Evolutionary conservation across 2,113 vertebrate genomes (phyloP), one percentile per base, ranked within the genome.

Genomic region (Ptyas mucosa): DNA sequence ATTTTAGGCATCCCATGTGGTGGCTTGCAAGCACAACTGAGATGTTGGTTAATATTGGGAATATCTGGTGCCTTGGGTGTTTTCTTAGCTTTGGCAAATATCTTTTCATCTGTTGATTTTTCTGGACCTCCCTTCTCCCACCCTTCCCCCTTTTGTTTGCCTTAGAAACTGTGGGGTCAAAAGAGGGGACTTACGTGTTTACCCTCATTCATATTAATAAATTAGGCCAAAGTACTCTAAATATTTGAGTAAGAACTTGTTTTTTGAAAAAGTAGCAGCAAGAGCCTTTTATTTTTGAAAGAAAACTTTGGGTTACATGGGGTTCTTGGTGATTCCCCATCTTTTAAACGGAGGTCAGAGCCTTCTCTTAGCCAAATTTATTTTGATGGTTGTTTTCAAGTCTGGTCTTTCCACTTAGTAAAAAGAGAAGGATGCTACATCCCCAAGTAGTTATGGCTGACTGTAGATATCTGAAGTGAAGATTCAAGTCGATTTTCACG

Each of bases 81-180:
- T 51, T 29, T 64, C 8, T n/a, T 55, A 39, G 23, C 51, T 29
- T 55, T 57, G n/a, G 34, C 52, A 88, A 46, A 53, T 26, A 15
- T 12, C 29, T 24, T 90, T 85, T 29, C 53, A 85, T 39, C n/a
- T 12, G 43, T 15, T 34, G 24, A 43, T 58, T 26, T 81, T 43
- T 81, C 34, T 43, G 54, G 15, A 5, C 10, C 24, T 57, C 12
- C 43, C 10, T 34, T 52, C 29, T 29, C 4, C 26, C 29, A 23
- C 18, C 12, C 61, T 7, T 18, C 1, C 2, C 0, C 18, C 4
- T 0, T 53, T 20, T 11, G 1, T 43, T 8, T 54, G 26, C 12
- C 21, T 57, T 85, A 85, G 53, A 89, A 12, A 10, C 26, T 85
- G 23, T 46, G 9, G 26, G 52, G 51, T 43, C 23, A 21, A 58